These are phyloP conservation scores for Phyllostomus discolor DNA, from an alignment of 2,113 vertebrate species.

Conservation along the genomic window DNA sequence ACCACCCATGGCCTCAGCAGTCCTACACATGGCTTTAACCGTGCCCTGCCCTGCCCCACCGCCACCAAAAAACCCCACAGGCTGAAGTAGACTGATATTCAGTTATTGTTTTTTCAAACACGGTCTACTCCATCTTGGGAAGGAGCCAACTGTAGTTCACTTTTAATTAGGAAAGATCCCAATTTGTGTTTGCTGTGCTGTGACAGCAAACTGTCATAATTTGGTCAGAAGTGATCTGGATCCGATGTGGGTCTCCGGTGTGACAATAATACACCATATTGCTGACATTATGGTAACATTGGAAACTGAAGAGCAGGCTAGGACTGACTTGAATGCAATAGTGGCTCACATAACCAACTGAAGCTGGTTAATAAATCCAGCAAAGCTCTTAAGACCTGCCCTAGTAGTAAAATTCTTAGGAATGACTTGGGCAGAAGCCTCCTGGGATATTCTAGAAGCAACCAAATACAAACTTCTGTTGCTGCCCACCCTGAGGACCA, in stretches of 20 bases:
- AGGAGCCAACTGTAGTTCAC: not conserved
- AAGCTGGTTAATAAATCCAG: not conserved
- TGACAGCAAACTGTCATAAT: not conserved
- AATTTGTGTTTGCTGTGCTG: not conserved
- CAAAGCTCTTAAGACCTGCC: not conserved
- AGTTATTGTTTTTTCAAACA: not conserved
- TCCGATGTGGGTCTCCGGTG: not conserved
- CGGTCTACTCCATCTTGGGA: not conserved
- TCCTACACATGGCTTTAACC: not conserved
- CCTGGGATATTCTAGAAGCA: not conserved
- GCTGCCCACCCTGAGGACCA: not conserved
- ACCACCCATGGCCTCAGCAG: not conserved
- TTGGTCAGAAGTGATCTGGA: not conserved
- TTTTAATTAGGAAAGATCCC: not conserved
- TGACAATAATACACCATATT: not conserved
- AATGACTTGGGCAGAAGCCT: not conserved
- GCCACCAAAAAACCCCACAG: too few species aligned
- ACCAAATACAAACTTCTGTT: not conserved
- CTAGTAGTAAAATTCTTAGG: not conserved
- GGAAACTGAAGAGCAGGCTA: not conserved
- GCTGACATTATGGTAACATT: not conserved
- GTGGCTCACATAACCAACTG: too few species aligned
- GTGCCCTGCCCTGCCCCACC: too few species aligned
- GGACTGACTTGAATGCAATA: not conserved
- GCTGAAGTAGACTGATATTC: not conserved